phyloP scores from a whole-genome alignment of 2,797 vertebrate genomes.

The Oreochromis grahami region DNA sequence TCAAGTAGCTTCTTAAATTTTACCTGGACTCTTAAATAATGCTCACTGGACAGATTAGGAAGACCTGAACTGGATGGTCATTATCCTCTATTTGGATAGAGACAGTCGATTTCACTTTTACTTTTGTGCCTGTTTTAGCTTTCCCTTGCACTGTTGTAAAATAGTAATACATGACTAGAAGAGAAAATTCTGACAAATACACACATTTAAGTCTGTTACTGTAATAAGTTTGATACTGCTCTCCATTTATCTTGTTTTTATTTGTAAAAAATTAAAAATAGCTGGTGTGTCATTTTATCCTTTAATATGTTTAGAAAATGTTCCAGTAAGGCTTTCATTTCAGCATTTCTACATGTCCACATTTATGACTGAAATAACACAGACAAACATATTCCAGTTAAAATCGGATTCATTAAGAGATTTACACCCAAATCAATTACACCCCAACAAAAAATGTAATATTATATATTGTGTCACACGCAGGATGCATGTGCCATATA shows the following conservation, averaged over 20 bases:
- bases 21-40: neutral
- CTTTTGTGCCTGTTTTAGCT: neutral
- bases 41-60: neutral
- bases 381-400: neutral
- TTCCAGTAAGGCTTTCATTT: neutral
- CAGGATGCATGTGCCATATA: neutral
- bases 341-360: neutral
- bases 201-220: neutral
- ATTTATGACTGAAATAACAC: neutral
- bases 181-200: neutral
- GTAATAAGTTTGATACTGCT: neutral
- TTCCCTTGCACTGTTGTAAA: neutral
- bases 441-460: neutral
- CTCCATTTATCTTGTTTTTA: neutral
- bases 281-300: neutral
- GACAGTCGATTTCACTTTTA: neutral
- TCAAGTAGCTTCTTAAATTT: neutral
- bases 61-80: neutral
- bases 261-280: neutral
- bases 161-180: neutral
- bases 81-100: neutral
- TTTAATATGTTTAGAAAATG: neutral
- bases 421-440: neutral
- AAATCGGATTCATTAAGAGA: neutral
- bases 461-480: neutral